Base-by-base conservation (phyloP, 2,888 invertebrate genomes). In the Nysson spinosus region DNA sequence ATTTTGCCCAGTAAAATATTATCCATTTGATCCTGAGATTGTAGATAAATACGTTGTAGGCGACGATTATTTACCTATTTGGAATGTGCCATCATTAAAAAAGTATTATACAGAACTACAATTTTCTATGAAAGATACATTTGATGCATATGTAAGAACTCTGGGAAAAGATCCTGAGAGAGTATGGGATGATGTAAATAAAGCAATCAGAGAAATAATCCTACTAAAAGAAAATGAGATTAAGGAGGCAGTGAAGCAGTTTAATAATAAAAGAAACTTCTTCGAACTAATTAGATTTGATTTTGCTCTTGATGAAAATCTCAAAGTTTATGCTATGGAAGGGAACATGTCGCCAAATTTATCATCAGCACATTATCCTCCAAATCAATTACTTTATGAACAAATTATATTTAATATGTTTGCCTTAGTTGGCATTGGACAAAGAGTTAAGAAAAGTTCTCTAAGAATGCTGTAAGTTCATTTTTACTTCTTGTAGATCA, bases 321-420 rank as follows among this genome's bases (percentile, higher is more conserved):
- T 98, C 0, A 94, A 93, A 43, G 95, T 98, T 0, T 94, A 92
- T 80, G 89, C 97, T 4, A 93, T 99, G 91, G 99, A 99, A 89
- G 98, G 96, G 0, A 99, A 99, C 83, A 98, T 99, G 99, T 97
- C 97, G 9, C 99, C 99, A 0, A 99, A 99, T 89, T 89, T 99
- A 57, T 96, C 96, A 0, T 96, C 98, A 0, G 94, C 94, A 0
- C 97, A 98, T 87, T 98, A 93, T 85, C 92, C 94, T n/a, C 94
- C 92, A 0, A 99, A 99, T 87, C 91, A 91, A 66, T 86, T 96
- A 20, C 88, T 99, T 0, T 99, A 98, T 81, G 96, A 98, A 80
- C 97, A 98, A 89, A 95, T 98, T 0, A 81, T 98, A 7, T 96
- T 93, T 86, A 96, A 94, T 87, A 83, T 95, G 20, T 90, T 98